Evolutionary conservation across 2,888 invertebrate genomes (phyloP).

Genomic region (Tetropium fuscum): DNA sequence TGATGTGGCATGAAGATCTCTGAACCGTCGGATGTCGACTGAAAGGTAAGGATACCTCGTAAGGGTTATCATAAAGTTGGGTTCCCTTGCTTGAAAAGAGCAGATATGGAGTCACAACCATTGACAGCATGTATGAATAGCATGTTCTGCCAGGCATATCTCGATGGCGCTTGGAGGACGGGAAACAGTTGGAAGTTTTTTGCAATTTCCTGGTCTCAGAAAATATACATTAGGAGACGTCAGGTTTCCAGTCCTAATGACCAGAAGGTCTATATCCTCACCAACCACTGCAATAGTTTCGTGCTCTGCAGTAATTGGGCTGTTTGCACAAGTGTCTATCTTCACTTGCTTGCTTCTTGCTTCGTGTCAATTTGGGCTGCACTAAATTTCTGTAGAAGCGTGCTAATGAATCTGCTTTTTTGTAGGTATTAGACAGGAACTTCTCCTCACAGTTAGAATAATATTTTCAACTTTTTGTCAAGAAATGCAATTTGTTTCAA

Average conservation of each 20-base stretch:
- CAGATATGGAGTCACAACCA: too few species aligned
- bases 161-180: slow-evolving; percentile 26
- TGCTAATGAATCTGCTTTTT: neutral
- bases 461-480: too few species aligned
- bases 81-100: neutral
- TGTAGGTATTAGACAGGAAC: neutral
- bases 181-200: slow-evolving; percentile 21
- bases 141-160: slow-evolving; percentile 19
- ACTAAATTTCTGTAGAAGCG: neutral
- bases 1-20: neutral
- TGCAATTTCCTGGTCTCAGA: slow-evolving; percentile 34
- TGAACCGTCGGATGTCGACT: neutral
- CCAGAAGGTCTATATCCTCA: slow-evolving; percentile 45
- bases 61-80: neutral
- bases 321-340: neutral
- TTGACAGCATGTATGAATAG: neutral
- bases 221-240: slow-evolving; percentile 28
- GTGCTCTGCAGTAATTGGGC: neutral
- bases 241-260: slow-evolving; percentile 38
- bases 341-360: neutral
- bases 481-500: too few species aligned
- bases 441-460: too few species aligned
- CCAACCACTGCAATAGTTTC: slow-evolving; percentile 29
- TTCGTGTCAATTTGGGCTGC: too few species aligned
- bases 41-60: neutral